Evolutionary conservation across 2,888 invertebrate genomes (phyloP).

Genomic region (Andrena minutula): DNA sequence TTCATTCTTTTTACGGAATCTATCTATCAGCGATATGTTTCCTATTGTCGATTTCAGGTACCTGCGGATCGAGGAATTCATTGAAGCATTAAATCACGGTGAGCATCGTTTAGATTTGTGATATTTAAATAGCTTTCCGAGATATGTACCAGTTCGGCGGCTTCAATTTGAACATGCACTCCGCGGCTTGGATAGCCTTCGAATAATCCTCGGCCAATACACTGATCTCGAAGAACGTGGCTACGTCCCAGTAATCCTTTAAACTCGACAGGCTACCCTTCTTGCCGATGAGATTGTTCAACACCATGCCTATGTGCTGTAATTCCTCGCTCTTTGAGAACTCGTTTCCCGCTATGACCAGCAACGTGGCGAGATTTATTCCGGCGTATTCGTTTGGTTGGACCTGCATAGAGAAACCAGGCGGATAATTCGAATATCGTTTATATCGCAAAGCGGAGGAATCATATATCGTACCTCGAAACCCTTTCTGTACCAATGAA

Average conservation of each 20-base stretch:
- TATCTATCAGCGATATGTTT: conserved; percentile 96
- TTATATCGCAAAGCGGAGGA: neutral
- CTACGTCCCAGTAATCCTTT: conserved; percentile 99
- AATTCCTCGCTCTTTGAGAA: conserved; percentile 96
- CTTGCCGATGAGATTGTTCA: conserved; percentile 98
- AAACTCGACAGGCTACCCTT: conserved; percentile 97
- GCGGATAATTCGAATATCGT: neutral
- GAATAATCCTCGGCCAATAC: conserved; percentile 98
- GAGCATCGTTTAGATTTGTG: neutral
- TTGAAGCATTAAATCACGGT: neutral
- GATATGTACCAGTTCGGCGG: conserved; percentile 91
- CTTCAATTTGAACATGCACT: conserved; percentile 96
- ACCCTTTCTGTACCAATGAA: conserved; percentile 98
- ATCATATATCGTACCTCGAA: conserved; percentile 89
- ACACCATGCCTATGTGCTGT: conserved; percentile 96
- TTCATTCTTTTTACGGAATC: conserved; percentile 93
- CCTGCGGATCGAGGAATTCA: conserved; percentile 82
- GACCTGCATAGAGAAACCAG: conserved; percentile 85
- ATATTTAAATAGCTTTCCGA: neutral
- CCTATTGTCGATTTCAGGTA: conserved; percentile 98
- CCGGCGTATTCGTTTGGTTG: conserved; percentile 99
- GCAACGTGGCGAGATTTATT: conserved; percentile 98
- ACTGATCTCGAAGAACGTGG: conserved; percentile 99
- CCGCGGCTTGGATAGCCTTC: conserved; percentile 98
- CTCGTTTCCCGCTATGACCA: conserved; percentile 98